Percentiles rank a stretch among this genome's conserved stretches.
Evolutionary conservation across 37 sponge, comb jelly and placozoan genomes (phyloP).

Genomic region (Mnemiopsis leidyi): DNA sequence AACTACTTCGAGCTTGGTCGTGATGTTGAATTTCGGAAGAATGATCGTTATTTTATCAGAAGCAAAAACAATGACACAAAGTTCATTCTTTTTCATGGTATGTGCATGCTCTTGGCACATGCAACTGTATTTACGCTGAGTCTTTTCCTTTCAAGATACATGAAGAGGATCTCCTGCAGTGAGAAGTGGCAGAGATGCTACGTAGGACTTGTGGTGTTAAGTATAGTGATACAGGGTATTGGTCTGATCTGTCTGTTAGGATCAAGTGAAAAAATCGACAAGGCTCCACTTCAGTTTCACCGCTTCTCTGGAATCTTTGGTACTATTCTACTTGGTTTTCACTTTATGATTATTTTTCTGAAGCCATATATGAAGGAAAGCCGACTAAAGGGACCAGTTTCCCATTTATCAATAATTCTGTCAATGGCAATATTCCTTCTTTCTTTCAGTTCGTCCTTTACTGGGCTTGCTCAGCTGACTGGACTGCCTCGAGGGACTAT

Average conservation of each 20-base stretch:
- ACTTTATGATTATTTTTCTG: neutral
- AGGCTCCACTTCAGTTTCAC: neutral
- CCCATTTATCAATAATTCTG: neutral
- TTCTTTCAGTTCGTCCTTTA: neutral
- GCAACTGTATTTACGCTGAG: neutral
- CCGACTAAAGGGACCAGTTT: neutral
- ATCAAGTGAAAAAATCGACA: neutral
- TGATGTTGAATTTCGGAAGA: neutral
- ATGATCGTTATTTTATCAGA: neutral
- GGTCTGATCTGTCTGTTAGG: neutral
- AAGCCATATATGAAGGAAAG: neutral
- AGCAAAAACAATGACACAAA: neutral
- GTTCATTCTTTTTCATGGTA: neutral
- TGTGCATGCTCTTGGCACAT: neutral
- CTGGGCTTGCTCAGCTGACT: neutral
- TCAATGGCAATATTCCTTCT: constrained; percentile 5
- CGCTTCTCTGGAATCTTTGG: neutral
- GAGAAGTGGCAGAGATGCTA: neutral
- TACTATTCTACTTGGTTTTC: neutral
- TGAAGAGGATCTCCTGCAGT: neutral
- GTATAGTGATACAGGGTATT: neutral
- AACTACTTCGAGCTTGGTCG: neutral
- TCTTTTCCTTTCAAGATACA: neutral
- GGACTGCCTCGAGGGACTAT: neutral
- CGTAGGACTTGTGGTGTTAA: neutral